phyloP scores from a whole-genome alignment of 2,888 invertebrate species.

The Thera obeliscata region DNA sequence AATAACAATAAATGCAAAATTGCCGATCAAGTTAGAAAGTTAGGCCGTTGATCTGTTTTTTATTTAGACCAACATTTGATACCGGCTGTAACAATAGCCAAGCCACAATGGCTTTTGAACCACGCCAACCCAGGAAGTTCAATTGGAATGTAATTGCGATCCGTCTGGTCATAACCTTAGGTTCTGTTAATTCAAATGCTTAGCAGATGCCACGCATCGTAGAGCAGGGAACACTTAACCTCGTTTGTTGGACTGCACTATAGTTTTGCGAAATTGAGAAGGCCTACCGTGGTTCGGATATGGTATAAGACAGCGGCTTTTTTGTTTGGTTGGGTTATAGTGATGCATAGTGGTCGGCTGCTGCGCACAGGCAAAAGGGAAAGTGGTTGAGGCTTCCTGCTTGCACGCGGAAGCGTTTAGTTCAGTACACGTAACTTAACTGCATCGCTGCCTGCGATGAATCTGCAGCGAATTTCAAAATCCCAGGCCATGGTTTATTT shows the following conservation, averaged over 20 bases:
- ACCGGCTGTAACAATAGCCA: slow-evolving; percentile 48
- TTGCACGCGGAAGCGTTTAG: slow-evolving; percentile 79
- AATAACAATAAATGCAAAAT: slow-evolving; percentile 46
- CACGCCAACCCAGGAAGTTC: slow-evolving; percentile 48
- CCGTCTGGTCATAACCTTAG: slow-evolving; percentile 56
- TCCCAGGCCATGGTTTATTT: slow-evolving; percentile 1
- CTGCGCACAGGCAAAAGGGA: slow-evolving; percentile 83
- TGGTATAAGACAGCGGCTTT: slow-evolving; percentile 14
- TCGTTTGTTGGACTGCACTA: slow-evolving; percentile 78
- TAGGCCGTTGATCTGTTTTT: slow-evolving; percentile 53
- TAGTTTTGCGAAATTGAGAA: slow-evolving; percentile 56
- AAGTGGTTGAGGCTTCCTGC: slow-evolving; percentile 80
- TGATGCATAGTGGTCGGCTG: slow-evolving; percentile 74
- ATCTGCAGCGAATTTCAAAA: slow-evolving; percentile 41
- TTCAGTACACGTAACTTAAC: slow-evolving; percentile 74
- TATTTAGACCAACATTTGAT: slow-evolving; percentile 53
- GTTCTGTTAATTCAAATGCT: slow-evolving; percentile 66
- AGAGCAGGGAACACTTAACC: slow-evolving; percentile 74
- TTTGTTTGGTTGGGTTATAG: slow-evolving; percentile 63
- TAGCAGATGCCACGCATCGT: slow-evolving; percentile 73
- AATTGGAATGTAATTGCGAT: slow-evolving; percentile 41
- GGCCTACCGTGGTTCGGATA: slow-evolving; percentile 9
- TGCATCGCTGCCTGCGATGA: slow-evolving; percentile 56
- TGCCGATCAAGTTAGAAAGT: slow-evolving; percentile 54
- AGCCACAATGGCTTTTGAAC: slow-evolving; percentile 49